phyloP scores from a whole-genome alignment of 2,113 vertebrate species.

The Colaptes auratus region DNA sequence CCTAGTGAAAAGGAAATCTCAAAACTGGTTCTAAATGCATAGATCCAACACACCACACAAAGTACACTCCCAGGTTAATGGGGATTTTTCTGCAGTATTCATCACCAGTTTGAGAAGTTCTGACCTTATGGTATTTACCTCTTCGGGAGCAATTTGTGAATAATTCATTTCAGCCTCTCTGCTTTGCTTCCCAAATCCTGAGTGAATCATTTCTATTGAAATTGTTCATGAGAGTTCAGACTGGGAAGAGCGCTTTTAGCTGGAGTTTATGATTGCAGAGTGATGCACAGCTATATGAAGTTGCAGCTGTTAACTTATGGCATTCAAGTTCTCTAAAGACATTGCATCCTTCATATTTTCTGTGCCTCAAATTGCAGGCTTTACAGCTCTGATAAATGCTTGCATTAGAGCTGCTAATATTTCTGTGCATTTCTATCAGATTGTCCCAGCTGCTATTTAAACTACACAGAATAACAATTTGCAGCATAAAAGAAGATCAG shows the following conservation, averaged over 20 bases:
- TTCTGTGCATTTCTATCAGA: slow-evolving; percentile 21
- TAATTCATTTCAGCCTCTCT: slow-evolving; percentile 27
- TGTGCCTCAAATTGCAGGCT: not conserved
- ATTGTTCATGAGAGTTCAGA: slow-evolving; percentile 20
- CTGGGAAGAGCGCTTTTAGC: not conserved
- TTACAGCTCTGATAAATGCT: slow-evolving; percentile 5
- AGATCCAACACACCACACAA: not conserved
- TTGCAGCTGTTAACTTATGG: slow-evolving; percentile 12
- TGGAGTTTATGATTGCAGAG: slow-evolving; percentile 18
- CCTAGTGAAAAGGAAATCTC: not conserved
- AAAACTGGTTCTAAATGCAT: not conserved
- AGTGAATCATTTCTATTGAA: slow-evolving; percentile 47
- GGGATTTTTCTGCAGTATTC: not conserved
- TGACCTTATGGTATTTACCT: slow-evolving; percentile 28
- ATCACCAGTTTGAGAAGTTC: not conserved
- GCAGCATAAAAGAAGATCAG: not conserved
- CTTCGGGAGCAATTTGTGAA: slow-evolving; percentile 31
- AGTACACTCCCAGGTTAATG: not conserved
- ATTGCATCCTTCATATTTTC: not conserved
- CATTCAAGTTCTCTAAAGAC: slow-evolving; percentile 13
- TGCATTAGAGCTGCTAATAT: slow-evolving; percentile 29
- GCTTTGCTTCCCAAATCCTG: slow-evolving; percentile 18
- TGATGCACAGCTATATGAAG: slow-evolving; percentile 5
- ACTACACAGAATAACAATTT: not conserved
- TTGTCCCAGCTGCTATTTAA: slow-evolving; percentile 8